Conservation (phyloP, 2,888 invertebrate genomes). For the Protodeltote pygarga region DNA sequence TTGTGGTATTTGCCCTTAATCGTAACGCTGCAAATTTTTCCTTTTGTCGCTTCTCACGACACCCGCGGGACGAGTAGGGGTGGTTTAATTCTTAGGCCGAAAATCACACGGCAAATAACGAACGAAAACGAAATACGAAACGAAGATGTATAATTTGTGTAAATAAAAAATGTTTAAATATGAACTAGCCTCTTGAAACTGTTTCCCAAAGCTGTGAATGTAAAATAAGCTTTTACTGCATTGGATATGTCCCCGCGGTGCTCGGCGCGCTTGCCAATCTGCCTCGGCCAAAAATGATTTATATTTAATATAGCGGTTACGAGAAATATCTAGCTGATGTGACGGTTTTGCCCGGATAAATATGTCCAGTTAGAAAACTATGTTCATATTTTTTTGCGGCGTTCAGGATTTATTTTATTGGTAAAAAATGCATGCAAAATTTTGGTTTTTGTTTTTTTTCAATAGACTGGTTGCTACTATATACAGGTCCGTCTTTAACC, state of each 20-base stretch:
- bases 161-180: slow-evolving; percentile 51
- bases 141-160: slow-evolving; percentile 9
- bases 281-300: slow-evolving; percentile 30
- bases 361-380: slow-evolving; percentile 26
- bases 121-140: no score
- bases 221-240: slow-evolving; percentile 63
- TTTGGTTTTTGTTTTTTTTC: not conserved
- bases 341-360: slow-evolving; percentile 20
- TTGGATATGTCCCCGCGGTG: slow-evolving; percentile 45
- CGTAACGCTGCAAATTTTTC: no score
- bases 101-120: no score
- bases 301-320: slow-evolving; percentile 36
- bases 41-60: no score
- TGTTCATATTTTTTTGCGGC: slow-evolving; percentile 30
- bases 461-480: not conserved
- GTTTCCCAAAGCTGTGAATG: slow-evolving; percentile 61
- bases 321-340: slow-evolving; percentile 32
- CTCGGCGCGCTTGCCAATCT: slow-evolving; percentile 4
- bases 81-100: no score
- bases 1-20: no score
- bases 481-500: no score
- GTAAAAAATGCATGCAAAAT: slow-evolving; percentile 12
- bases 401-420: slow-evolving; percentile 17
- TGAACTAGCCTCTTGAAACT: slow-evolving; percentile 57
- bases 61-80: no score